Percentiles rank a stretch among this genome's conserved stretches.
These are phyloP conservation scores for Drosophila stalkeri DNA, from an alignment of 2,888 invertebrate species.

Conservation along the genomic window DNA sequence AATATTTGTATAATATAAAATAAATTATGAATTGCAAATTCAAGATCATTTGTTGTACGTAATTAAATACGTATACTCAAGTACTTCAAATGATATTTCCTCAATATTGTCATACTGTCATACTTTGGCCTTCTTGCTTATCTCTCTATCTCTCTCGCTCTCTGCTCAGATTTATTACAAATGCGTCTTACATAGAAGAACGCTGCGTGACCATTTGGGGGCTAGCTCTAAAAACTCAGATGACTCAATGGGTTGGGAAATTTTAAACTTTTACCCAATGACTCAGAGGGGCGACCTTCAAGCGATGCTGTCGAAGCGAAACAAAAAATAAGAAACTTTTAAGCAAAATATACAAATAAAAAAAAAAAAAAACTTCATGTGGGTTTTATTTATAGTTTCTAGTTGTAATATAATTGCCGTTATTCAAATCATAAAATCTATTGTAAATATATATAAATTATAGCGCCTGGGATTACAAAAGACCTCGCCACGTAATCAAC, in stretches of 20 bases:
- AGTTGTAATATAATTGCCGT: conserved; percentile 17
- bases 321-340: neutral
- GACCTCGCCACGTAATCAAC: conserved; percentile 48
- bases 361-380: neutral
- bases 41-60: conserved; percentile 3
- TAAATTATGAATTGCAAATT: neutral
- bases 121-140: conserved; percentile 26
- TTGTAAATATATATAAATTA: conserved; percentile 4
- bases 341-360: neutral
- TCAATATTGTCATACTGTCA: neutral
- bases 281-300: conserved; percentile 50
- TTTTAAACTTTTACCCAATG: conserved; percentile 59
- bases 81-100: conserved; percentile 15
- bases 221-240: conserved; percentile 29
- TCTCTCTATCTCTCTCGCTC: conserved; percentile 3
- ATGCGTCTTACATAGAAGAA: conserved; percentile 16
- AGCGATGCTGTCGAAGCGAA: neutral
- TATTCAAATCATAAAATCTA: conserved; percentile 29
- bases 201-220: conserved; percentile 50
- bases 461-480: conserved; percentile 54
- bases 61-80: conserved; percentile 24
- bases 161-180: conserved; percentile 2
- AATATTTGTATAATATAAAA: neutral
- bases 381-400: conserved; percentile 8
- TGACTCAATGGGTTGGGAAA: conserved; percentile 50